Evolutionary conservation across 2,113 vertebrate genomes (phyloP).

Genomic region (Syrmaticus mikado): DNA sequence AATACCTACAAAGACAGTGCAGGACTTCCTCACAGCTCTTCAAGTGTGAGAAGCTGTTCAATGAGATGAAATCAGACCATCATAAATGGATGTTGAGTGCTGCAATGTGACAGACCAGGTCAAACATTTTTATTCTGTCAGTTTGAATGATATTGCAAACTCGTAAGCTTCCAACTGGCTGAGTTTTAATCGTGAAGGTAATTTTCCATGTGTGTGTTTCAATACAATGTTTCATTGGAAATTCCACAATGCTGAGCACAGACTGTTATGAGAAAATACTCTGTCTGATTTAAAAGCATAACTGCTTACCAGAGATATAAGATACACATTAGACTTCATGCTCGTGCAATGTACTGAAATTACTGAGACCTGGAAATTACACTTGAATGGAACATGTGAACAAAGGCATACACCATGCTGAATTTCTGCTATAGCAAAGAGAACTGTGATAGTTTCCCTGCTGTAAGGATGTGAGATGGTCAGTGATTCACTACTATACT

Average conservation of each 20-base stretch:
- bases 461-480: background rate
- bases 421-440: background rate
- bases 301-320: background rate
- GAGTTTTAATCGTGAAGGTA: conserved; percentile 31
- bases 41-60: background rate
- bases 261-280: background rate
- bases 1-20: background rate
- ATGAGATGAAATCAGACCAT: conserved; percentile 41
- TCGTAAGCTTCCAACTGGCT: background rate
- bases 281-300: background rate
- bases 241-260: background rate
- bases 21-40: background rate
- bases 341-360: background rate
- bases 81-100: conserved; percentile 14
- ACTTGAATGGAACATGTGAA: background rate
- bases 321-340: background rate
- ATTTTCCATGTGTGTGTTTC: background rate
- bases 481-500: background rate
- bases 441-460: background rate
- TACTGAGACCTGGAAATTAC: background rate
- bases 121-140: conserved; percentile 69
- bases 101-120: conserved; percentile 66
- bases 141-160: conserved; percentile 27
- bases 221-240: background rate
- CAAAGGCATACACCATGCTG: background rate